Evolutionary conservation across 2,797 vertebrate genomes (phyloP), one percentile per base, ranked within the genome.

Genomic region (Coilia nasus): DNA sequence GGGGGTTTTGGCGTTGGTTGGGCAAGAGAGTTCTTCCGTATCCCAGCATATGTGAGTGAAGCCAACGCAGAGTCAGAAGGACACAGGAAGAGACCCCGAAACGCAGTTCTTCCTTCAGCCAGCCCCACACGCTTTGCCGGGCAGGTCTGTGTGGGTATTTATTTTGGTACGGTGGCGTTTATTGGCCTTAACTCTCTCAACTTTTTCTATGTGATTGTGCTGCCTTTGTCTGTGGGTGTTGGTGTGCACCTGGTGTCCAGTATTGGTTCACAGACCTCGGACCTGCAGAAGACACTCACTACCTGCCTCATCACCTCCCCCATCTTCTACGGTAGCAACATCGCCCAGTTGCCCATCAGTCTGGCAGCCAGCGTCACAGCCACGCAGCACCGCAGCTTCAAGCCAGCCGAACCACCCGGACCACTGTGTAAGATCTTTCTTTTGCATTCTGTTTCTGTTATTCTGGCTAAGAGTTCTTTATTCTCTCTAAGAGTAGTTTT

Each of bases 181-280:
- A 92, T 98, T 46, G 95, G 96, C 80, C 93, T 98, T 41, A 97
- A 95, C 85, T 95, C 95, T 85, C 88, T 96, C 54, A 90, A 91
- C n/a, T 96, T 92, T 89, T 98, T 97, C 92, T 96, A 96, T 82
- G 56, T 97, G 87, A 89, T 98, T 10, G 96, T 95, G 0, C 94
- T 98, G 83, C 97, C 97, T 6, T 86, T 98, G 86, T 95, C 95
- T 12, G 93, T 97, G 91, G 94, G 93, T 3, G 94, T 96, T 57
- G 97, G 97, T 3, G 96, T 98, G n/a, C 95, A 97, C 84, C 91
- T 98, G 87, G 97, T 98, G 71, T 96, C 97, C 62, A 93, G 83
- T 44, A 93, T 95, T 75, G 97, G 97, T 0, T 93, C 95, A 50
- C 96, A 97, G 92, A 97, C 96, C 1, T 96, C 97, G 0, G 91